Evolutionary conservation across 2,888 invertebrate genomes (phyloP), one percentile per base, ranked within the genome.

Genomic region (Aporophyla lueneburgensis): DNA sequence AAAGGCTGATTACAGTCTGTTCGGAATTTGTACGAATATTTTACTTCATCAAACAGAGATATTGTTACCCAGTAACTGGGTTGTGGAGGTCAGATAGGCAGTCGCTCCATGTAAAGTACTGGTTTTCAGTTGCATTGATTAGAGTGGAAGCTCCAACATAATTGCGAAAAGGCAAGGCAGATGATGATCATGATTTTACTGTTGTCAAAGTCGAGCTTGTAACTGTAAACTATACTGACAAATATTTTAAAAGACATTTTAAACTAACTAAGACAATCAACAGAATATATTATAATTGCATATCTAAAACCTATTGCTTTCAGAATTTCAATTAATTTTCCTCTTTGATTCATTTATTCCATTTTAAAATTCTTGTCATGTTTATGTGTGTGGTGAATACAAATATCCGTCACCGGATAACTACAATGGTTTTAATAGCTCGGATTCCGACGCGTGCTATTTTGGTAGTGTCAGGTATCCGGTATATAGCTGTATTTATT

Each of bases 351-450:
- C 6, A 46, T 46, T 27, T 49, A 21, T 65, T 46, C 43, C 16
- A 53, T 10, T 16, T 33, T n/a, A 16, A 49, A n/a, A 53, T 21
- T 14, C 21, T 5, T 65, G 9, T 2, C 46, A 65, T 7, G n/a
- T n/a, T 33, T 12, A 46, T 12, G 16, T 6, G 33, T 79, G 27
- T 54, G 49, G 53, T 59, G 21, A 79, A 65, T 49, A 24, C n/a
- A 49, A 49, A 59, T 53, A 79, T 40, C 14, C 27, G 56, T 63
- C 16, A 58, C 58, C 12, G 10, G 46, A 46, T 53, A 40, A 21
- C 16, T 27, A 27, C 27, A 40, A 49, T 40, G 40, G 21, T 27
- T 49, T 49, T 16, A 63, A 21, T 49, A 16, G n/a, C 9, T 65
- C n/a, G 24, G 0, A 65, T 71, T 65, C 19, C 33, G 0, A 24